Evolutionary conservation across 1,140 invertebrate species (phyloP), one percentile per base, ranked within the genome.

Genomic region (Penaeus vannamei): DNA sequence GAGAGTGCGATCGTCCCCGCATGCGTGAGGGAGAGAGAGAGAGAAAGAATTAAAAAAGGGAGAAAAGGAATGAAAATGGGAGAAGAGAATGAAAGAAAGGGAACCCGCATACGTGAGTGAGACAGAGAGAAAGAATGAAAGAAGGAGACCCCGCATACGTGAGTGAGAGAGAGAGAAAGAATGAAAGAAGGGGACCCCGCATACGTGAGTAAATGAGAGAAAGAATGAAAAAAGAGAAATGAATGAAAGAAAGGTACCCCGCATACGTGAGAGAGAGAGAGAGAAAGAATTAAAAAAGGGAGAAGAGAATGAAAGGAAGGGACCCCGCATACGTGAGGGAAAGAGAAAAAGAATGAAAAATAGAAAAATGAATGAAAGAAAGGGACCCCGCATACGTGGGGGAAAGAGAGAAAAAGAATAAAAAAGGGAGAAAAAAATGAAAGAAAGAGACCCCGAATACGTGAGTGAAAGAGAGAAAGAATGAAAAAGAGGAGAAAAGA

Each of bases 381-480:
- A 69, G 64, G 20, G 20, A 46, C 3, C 42, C 3, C 3, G 42
- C 10, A 46, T 46, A n/a, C n/a, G n/a, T n/a, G n/a, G n/a, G n/a
- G n/a, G n/a, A n/a, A n/a, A n/a, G n/a, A 64, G 62, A 64, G 62
- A 64, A n/a, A 64, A n/a, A 64, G 62, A 64, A n/a, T 22, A n/a
- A 64, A n/a, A 64, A n/a, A 64, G 62, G n/a, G 62, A 64, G 62
- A 64, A n/a, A 64, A n/a, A 64, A n/a, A 64, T 19, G n/a, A 77
- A 29, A 77, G 20, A 29, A 77, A 29, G 26, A 14, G 20, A 23
- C 29, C 20, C 72, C 20, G 14, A 12, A 12, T 29, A 12, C 20
- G 14, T 29, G 20, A 14, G 72, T 14, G 72, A 77, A 29, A 3
- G 76, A 8, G 8, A 36, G 5, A 36, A 36, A 36, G 5, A 36